Evolutionary conservation across 2,797 vertebrate genomes (phyloP), one percentile per base, ranked within the genome.

Genomic region (Eutrigla gurnardus): DNA sequence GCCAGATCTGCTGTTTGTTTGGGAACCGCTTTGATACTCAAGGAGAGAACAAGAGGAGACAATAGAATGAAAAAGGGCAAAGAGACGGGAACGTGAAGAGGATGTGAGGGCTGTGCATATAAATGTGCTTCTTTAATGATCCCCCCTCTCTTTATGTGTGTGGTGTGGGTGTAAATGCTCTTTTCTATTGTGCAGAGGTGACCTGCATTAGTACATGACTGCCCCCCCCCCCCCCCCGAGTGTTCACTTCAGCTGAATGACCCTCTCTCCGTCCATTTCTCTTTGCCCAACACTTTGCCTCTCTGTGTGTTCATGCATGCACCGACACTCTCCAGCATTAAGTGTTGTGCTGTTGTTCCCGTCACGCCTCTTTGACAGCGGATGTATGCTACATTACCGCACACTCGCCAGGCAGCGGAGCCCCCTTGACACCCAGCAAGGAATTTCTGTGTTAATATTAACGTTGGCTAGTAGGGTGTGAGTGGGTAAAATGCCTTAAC

Each of bases 1-100:
- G 91, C 37, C 61, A 59, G 85, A 81, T 83, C 84, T 81, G 86
- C 85, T 89, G 84, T 91, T 92, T 92, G 90, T 91, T 92, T 89
- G 81, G 82, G 55, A 77, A 61, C 81, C 72, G 80, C 85, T 78
- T 77, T 86, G 81, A 86, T 79, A 84, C 52, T 47, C 40, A 32
- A 43, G 65, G 63, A 64, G 36, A 80, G 61, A 68, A 46, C 80
- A 77, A 65, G 14, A 33, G 59, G 59, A 74, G 70, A 89, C 72
- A 84, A 66, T 73, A 49, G 71, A 65, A 80, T 6, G 63, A 33
- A 75, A 73, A 73, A 47, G 59, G 54, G 13, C 6, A 42, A 70
- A 64, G 52, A 77, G 70, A 53, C 36, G 25, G 75, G 63, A 70
- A 69, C n/a, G 49, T 77, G 72, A 49, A 66, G 68, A 65, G 74